Evolutionary conservation across 2,888 invertebrate genomes (phyloP).

Genomic region (Microplitis manilae): DNA sequence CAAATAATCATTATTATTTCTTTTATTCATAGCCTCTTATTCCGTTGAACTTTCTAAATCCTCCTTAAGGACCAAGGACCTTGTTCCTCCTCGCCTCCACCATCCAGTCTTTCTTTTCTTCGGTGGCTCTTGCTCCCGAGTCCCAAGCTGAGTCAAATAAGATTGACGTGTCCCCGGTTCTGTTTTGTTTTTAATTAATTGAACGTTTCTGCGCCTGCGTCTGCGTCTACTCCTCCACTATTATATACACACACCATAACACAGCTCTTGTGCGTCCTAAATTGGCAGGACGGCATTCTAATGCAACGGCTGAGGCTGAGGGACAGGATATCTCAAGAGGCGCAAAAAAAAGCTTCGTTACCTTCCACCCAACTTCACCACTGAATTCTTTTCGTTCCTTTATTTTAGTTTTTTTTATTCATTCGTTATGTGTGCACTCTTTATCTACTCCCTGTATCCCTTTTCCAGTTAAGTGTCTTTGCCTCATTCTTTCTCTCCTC

Average conservation of each 20-base stretch:
- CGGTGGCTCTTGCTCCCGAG: slow-evolving; percentile 7
- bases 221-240: slow-evolving; percentile 1
- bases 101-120: slow-evolving; percentile 22
- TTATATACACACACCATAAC: slow-evolving; percentile 24
- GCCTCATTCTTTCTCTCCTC: slow-evolving; percentile 8
- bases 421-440: slow-evolving; percentile 11
- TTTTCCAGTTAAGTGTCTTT: slow-evolving; percentile 33
- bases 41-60: slow-evolving; percentile 8
- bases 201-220: slow-evolving; percentile 56
- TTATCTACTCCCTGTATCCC: slow-evolving; percentile 19
- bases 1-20: slow-evolving; percentile 57
- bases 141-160: slow-evolving; percentile 59
- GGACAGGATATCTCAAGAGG: slow-evolving; percentile 37
- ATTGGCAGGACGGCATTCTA: slow-evolving; percentile 67
- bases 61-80: slow-evolving; percentile 40
- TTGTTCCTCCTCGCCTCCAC: slow-evolving; percentile 35
- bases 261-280: slow-evolving; percentile 52
- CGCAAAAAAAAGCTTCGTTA: slow-evolving; percentile 58
- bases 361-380: slow-evolving; percentile 20
- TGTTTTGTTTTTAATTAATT: slow-evolving; percentile 68
- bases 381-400: slow-evolving; percentile 23
- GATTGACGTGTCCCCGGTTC: slow-evolving; percentile 65
- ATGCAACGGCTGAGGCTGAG: slow-evolving; percentile 49
- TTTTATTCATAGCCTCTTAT: slow-evolving; percentile 35
- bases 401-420: slow-evolving; percentile 24